Evolutionary conservation across 2,888 invertebrate genomes (phyloP).

Genomic region (Boloria selene): DNA sequence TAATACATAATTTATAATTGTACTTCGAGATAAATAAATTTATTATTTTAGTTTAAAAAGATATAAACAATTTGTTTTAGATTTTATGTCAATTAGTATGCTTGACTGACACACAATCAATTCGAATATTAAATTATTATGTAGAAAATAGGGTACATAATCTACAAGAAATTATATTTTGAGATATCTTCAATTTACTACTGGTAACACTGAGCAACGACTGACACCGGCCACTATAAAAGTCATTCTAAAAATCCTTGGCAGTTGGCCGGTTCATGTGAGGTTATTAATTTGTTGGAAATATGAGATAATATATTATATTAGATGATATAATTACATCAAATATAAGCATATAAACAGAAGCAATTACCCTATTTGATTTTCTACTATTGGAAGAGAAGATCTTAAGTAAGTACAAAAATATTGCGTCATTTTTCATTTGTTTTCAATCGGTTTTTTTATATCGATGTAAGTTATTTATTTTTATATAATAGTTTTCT

Average conservation of each 20-base stretch:
- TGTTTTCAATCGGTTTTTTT: slow-evolving; percentile 46
- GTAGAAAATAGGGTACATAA: too few species aligned
- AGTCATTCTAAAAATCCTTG: not conserved
- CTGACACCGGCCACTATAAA: not conserved
- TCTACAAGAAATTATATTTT: too few species aligned
- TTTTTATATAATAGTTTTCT: not conserved
- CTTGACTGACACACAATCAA: too few species aligned
- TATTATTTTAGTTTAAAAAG: too few species aligned
- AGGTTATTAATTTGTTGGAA: slow-evolving; percentile 39
- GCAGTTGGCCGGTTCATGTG: slow-evolving; percentile 21
- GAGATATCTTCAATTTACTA: too few species aligned
- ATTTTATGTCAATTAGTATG: too few species aligned
- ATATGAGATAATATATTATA: slow-evolving; percentile 21
- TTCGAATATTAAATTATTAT: too few species aligned
- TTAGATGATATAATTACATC: slow-evolving; percentile 14
- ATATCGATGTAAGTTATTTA: not conserved
- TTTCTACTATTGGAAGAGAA: slow-evolving; percentile 5
- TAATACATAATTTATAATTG: too few species aligned
- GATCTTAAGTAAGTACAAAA: slow-evolving; percentile 43
- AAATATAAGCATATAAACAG: slow-evolving; percentile 1
- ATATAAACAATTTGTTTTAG: too few species aligned
- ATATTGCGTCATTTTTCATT: slow-evolving; percentile 55
- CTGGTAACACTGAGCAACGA: too few species aligned
- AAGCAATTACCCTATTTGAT: not conserved
- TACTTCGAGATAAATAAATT: too few species aligned